A percentile compares a stretch with the other conserved stretches of the same genome.
Conservation (phyloP, 2,113 vertebrate species). For the Callorhinus ursinus region DNA sequence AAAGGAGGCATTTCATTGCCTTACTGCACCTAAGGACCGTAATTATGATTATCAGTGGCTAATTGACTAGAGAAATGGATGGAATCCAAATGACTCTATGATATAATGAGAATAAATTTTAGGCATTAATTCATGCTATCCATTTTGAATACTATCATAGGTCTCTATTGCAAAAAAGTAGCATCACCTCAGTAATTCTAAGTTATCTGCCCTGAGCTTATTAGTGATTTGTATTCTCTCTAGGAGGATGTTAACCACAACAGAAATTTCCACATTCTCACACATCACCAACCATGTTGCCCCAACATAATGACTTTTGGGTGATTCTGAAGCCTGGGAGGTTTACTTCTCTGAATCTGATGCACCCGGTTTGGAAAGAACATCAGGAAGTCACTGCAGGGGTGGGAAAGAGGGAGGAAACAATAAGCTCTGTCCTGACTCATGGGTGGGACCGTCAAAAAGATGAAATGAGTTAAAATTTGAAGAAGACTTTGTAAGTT, state of each 20-base stretch:
- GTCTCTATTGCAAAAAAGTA: background rate
- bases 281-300: background rate
- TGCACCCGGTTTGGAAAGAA: background rate
- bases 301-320: background rate
- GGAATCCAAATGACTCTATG: constrained; percentile 54
- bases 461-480: constrained; percentile 38
- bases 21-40: background rate
- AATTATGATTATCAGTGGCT: constrained; percentile 60
- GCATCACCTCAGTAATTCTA: background rate
- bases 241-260: background rate
- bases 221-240: background rate
- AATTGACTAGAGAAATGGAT: constrained; percentile 61
- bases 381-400: constrained; percentile 14
- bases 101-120: constrained; percentile 60
- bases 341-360: background rate
- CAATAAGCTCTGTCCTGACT: constrained; percentile 26
- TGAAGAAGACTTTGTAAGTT: constrained; percentile 23
- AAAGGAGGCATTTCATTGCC: constrained; percentile 51
- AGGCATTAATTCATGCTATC: constrained; percentile 19
- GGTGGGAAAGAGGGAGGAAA: background rate
- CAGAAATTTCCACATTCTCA: background rate
- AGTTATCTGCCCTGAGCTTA: background rate
- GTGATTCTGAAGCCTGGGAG: background rate
- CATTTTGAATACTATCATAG: constrained; percentile 17
- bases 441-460: constrained; percentile 15